A percentile compares a stretch with the other conserved stretches of the same genome.
Conservation (phyloP, 2,797 vertebrate genomes). For the Sebastes flavidus region DNA sequence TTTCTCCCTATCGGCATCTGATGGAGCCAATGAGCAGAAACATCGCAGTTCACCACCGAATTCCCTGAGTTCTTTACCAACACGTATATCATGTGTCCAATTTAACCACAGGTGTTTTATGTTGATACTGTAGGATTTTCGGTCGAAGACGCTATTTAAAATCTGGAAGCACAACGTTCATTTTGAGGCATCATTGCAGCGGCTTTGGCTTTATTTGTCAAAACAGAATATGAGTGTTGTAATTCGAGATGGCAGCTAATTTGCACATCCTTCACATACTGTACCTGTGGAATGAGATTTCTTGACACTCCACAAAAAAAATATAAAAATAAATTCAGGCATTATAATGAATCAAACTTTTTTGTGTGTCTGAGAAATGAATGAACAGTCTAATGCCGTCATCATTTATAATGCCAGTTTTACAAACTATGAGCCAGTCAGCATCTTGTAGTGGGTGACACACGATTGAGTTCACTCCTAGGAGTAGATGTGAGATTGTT, state of each 20-base stretch:
- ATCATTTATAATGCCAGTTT: slow-evolving; percentile 9
- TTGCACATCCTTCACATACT: not conserved
- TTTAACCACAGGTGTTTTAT: not conserved
- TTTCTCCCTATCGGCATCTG: not conserved
- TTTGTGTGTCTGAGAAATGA: not conserved
- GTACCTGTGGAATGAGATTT: not conserved
- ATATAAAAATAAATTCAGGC: not conserved
- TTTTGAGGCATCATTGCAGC: not conserved
- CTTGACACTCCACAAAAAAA: not conserved
- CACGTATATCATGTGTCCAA: not conserved
- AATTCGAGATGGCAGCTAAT: not conserved
- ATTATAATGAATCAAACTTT: not conserved
- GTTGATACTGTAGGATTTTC: not conserved
- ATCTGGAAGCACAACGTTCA: not conserved
- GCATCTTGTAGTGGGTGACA: slow-evolving; percentile 32
- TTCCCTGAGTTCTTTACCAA: not conserved
- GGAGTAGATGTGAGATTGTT: slow-evolving; percentile 40
- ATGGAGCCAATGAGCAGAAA: not conserved
- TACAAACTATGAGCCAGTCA: not conserved
- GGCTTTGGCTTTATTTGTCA: not conserved
- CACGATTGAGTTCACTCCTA: slow-evolving; percentile 32
- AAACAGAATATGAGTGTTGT: not conserved
- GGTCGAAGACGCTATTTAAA: not conserved
- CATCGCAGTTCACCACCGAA: not conserved
- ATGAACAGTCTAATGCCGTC: not conserved